Percentiles rank a stretch among this genome's conserved stretches.
Evolutionary conservation across 2,113 vertebrate species (phyloP).

Genomic region (Orycteropus afer): DNA sequence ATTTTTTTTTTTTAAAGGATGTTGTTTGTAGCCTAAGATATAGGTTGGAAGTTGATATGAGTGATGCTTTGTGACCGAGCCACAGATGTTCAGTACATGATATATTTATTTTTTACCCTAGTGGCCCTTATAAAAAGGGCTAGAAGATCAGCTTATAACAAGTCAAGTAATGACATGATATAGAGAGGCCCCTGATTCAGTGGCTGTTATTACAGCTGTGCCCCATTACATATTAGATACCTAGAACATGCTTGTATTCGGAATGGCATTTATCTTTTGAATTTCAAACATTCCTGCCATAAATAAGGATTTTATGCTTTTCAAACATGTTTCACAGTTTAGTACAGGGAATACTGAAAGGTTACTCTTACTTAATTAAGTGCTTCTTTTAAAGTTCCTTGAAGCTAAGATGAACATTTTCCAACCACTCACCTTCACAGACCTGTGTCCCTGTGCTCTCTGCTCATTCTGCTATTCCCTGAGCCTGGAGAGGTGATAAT

Average conservation of each 20-base stretch:
- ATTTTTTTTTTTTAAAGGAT: slow-evolving; percentile 79
- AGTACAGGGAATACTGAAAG: slow-evolving; percentile 79
- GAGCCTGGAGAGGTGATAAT: slow-evolving; percentile 61
- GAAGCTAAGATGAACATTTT: slow-evolving; percentile 59
- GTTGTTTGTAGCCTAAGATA: slow-evolving; percentile 72
- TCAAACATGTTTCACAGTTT: slow-evolving; percentile 86
- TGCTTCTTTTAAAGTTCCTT: slow-evolving; percentile 68
- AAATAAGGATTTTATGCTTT: slow-evolving; percentile 89
- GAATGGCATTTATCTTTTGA: slow-evolving; percentile 88
- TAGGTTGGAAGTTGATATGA: slow-evolving; percentile 81
- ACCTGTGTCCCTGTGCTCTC: not conserved
- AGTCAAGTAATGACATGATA: slow-evolving; percentile 87
- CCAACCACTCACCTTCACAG: not conserved
- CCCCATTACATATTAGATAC: slow-evolving; percentile 85
- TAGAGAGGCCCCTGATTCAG: slow-evolving; percentile 83
- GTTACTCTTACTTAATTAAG: slow-evolving; percentile 83
- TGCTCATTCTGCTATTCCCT: slow-evolving; percentile 16
- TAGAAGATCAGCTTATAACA: slow-evolving; percentile 87
- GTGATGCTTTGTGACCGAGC: slow-evolving; percentile 80
- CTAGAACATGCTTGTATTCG: slow-evolving; percentile 86
- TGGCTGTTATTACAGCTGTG: slow-evolving; percentile 89
- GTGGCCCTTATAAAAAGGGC: slow-evolving; percentile 86
- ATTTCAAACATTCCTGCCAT: slow-evolving; percentile 86
- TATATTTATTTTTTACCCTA: slow-evolving; percentile 86
- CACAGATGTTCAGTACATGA: slow-evolving; percentile 86